Conservation (phyloP, 2,797 vertebrate genomes). For the Prionace glauca region DNA sequence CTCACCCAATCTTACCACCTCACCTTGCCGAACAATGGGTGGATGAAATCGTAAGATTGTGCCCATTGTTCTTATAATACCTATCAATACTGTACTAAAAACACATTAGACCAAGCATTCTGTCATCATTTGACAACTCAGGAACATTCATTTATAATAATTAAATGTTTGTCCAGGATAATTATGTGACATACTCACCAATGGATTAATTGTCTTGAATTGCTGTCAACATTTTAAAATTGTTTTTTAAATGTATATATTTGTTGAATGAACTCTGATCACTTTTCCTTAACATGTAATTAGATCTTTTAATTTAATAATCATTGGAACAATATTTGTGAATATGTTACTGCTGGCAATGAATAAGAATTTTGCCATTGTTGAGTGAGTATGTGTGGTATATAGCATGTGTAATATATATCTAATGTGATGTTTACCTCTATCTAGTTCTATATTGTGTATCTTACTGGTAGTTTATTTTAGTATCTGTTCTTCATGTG, state of each 20-base stretch:
- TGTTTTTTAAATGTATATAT: neutral
- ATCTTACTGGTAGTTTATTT: neutral
- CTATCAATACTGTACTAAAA: too few relatives aligned
- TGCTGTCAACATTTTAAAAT: neutral
- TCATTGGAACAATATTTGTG: constrained; percentile 40
- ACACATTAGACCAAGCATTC: neutral
- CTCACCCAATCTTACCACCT: too few relatives aligned
- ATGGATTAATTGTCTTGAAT: neutral
- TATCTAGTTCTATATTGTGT: neutral
- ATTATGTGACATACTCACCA: neutral
- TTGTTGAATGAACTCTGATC: neutral
- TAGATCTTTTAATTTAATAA: constrained; percentile 39
- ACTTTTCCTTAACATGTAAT: constrained; percentile 33
- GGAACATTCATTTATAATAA: too few relatives aligned
- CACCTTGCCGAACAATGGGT: too few relatives aligned
- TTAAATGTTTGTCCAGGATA: neutral
- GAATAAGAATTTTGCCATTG: constrained; percentile 33
- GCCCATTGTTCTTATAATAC: neutral
- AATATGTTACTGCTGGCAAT: constrained; percentile 41
- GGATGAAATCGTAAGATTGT: too few relatives aligned
- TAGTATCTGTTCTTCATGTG: neutral
- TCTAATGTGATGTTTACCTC: neutral
- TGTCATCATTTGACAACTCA: neutral
- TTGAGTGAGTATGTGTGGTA: constrained; percentile 38
- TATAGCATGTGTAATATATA: neutral